A percentile compares a stretch with the other conserved stretches of the same genome.
Conservation (phyloP, 2,888 invertebrate species). For the Cheiracanthium punctorium region DNA sequence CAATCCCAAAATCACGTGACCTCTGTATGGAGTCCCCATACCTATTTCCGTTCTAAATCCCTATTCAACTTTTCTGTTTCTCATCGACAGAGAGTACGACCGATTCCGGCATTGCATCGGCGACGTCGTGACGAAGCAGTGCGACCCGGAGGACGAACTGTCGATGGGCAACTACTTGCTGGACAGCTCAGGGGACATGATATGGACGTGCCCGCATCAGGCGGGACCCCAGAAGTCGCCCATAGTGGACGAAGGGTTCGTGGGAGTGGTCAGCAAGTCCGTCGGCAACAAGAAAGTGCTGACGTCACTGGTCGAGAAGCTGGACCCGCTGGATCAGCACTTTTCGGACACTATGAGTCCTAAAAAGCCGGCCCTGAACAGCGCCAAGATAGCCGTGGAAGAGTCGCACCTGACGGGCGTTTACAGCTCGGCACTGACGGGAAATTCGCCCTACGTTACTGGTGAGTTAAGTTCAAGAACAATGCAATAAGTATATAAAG, state of each 20-base stretch:
- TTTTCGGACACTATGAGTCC: neutral
- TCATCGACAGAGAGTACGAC: constrained; percentile 42
- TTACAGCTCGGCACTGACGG: constrained; percentile 48
- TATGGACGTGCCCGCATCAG: constrained; percentile 63
- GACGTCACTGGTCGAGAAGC: neutral
- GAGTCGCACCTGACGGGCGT: constrained; percentile 39
- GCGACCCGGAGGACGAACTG: constrained; percentile 31
- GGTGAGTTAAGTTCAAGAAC: too few species aligned
- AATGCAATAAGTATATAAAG: too few species aligned
- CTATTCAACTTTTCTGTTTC: neutral
- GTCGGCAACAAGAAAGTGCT: neutral
- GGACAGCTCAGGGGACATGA: constrained; percentile 57
- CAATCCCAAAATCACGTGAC: too few species aligned
- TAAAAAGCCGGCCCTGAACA: neutral
- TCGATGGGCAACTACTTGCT: constrained; percentile 58
- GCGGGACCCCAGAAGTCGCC: constrained; percentile 23
- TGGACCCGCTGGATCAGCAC: neutral
- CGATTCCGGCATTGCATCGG: constrained; percentile 61
- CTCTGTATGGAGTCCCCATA: too few species aligned
- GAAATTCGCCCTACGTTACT: constrained; percentile 39
- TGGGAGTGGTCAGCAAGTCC: constrained; percentile 13
- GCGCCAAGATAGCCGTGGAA: constrained; percentile 19
- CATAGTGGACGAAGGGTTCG: constrained; percentile 50
- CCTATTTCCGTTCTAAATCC: too few species aligned
- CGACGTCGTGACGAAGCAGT: constrained; percentile 50